Percentiles rank a stretch among this genome's conserved stretches.
Evolutionary conservation across 2,888 invertebrate genomes (phyloP).

Genomic region (Augiades crinisus): DNA sequence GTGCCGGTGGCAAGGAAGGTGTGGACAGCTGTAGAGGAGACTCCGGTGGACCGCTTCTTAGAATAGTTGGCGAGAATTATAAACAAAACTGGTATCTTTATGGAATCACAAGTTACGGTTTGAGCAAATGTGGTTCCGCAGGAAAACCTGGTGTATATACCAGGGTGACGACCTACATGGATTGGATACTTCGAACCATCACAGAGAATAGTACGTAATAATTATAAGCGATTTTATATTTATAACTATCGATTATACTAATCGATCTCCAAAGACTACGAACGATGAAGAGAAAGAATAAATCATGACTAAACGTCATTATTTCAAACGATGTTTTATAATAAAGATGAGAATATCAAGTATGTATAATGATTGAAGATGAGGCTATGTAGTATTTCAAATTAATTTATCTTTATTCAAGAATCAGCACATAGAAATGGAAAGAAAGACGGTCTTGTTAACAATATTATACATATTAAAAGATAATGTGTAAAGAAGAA

Average conservation of each 20-base stretch:
- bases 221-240: neutral
- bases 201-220: neutral
- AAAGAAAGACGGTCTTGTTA: too few species aligned
- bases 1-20: conserved; percentile 77
- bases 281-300: neutral
- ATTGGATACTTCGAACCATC: conserved; percentile 69
- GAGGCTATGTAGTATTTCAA: too few species aligned
- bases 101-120: conserved; percentile 64
- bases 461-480: too few species aligned
- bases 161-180: conserved; percentile 74
- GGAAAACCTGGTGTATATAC: conserved; percentile 84
- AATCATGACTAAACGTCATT: neutral
- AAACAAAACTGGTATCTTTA: conserved; percentile 68
- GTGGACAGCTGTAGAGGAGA: conserved; percentile 82
- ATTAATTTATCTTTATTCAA: too few species aligned
- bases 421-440: too few species aligned
- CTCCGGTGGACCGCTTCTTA: conserved; percentile 81
- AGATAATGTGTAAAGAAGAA: too few species aligned
- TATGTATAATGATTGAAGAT: too few species aligned
- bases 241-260: too few species aligned
- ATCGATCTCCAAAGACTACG: neutral
- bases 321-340: neutral
- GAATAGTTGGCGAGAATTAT: conserved; percentile 41
- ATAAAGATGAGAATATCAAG: too few species aligned
- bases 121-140: conserved; percentile 44